Base-by-base conservation (phyloP, 2,797 vertebrate species). In the Mus spretus region DNA sequence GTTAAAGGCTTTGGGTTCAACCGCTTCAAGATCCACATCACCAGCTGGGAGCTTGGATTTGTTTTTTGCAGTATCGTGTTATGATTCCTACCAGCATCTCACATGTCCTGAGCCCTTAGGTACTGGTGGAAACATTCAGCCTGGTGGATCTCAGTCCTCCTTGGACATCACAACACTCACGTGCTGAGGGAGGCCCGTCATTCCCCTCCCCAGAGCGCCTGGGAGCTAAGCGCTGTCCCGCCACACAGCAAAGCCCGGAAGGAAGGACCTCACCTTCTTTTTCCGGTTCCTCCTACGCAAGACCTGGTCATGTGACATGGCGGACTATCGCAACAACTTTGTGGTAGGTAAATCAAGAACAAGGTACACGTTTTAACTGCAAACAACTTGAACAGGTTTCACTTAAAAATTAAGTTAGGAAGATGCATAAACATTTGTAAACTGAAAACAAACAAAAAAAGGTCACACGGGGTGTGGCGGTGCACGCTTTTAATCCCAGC, bases 341-440 rank as follows among this genome's bases (percentile, higher is more conserved):
- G 81, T 93, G 40, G 37, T 93, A 40, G 95, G 82, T 86, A 10
- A 92, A 88, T 84, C 10, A 72, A 89, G 61, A 92, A 84, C 37
- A 7, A 90, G 55, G 50, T 57, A 89, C 5, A 81, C 47, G 83
- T 57, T 89, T 84, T 80, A 97, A 93, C 20, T 67, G 10, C 59
- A 70, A 91, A 93, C 14, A 81, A 79, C 75, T 3, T 93, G 72
- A 59, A 12, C 34, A 74, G 77, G 75, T 81, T 90, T 93, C 67
- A 88, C 26, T 75, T 93, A 85, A 90, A 11, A 90, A 83, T 7
- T 44, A 89, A 77, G 22, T 50, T 81, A 57, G 55, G 78, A 95
- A 95, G 47, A 87, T 31, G 88, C 2, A 50, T 7, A 82, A 83
- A 53, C 40, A 96, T 91, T 81, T 94, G 50, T 59, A 95, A 82